These are phyloP conservation scores for Lathamus discolor DNA, from an alignment of 2,113 vertebrate species.

Conservation along the genomic window DNA sequence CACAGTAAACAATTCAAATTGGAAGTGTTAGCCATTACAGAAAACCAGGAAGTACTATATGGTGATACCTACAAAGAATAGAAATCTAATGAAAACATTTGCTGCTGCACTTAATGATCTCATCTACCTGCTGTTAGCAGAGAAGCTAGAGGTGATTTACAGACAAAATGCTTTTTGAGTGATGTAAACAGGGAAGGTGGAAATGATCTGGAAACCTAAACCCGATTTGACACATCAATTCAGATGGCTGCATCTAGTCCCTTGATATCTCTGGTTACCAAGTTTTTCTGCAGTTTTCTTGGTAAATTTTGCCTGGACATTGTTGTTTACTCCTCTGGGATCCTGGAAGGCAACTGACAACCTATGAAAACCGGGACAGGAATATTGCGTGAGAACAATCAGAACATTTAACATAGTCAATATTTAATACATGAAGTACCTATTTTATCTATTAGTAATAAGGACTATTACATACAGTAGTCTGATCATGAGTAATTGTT, in stretches of 20 bases:
- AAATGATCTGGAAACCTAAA: neutral
- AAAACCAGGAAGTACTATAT: neutral
- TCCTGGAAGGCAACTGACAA: neutral
- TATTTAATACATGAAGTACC: neutral
- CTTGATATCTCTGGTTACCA: neutral
- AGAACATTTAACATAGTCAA: neutral
- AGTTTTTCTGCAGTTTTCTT: neutral
- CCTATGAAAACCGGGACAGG: neutral
- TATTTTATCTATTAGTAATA: neutral
- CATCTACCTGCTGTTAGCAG: neutral
- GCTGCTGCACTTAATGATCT: neutral
- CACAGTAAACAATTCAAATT: neutral
- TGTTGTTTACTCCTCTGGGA: neutral
- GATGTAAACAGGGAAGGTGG: neutral
- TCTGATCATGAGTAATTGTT: neutral
- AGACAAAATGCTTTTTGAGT: neutral
- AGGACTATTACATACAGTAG: neutral
- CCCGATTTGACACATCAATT: neutral
- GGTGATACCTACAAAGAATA: neutral
- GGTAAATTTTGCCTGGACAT: neutral
- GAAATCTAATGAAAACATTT: neutral
- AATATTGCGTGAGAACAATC: neutral
- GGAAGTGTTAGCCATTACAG: neutral
- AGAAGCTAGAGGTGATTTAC: neutral
- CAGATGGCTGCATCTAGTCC: neutral